A percentile compares a stretch with the other conserved stretches of the same genome.
Evolutionary conservation across 2,113 vertebrate genomes (phyloP).

Genomic region (Suricata suricatta): DNA sequence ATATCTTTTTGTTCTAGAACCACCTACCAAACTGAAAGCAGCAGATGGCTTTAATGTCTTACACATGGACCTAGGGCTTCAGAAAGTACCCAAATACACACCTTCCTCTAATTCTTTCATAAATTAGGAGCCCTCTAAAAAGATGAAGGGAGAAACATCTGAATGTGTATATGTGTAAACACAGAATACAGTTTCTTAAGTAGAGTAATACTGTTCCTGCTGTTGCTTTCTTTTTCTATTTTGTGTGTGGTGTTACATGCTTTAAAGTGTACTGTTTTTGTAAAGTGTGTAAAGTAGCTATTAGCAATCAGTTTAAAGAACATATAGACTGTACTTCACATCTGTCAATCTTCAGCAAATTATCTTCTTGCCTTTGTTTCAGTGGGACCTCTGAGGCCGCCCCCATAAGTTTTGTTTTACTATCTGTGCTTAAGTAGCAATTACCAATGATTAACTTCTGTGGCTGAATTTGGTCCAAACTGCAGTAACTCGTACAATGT

Average conservation of each 20-base stretch:
- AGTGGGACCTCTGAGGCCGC: slow-evolving; percentile 28
- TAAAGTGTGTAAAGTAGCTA: slow-evolving; percentile 74
- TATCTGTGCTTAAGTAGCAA: slow-evolving; percentile 27
- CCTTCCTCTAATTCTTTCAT: slow-evolving; percentile 41
- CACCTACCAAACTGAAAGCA: slow-evolving; percentile 29
- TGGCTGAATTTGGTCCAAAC: slow-evolving; percentile 46
- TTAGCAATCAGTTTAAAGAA: slow-evolving; percentile 68
- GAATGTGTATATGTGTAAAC: slow-evolving; percentile 70
- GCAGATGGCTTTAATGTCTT: slow-evolving; percentile 39
- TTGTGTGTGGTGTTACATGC: slow-evolving; percentile 70
- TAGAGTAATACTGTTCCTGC: slow-evolving; percentile 61
- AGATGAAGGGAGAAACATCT: slow-evolving; percentile 45
- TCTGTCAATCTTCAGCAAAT: slow-evolving; percentile 59
- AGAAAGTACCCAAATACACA: slow-evolving; percentile 17
- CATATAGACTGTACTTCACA: slow-evolving; percentile 46
- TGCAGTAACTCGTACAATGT: slow-evolving; percentile 38
- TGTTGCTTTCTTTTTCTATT: slow-evolving; percentile 63
- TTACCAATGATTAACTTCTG: slow-evolving; percentile 47
- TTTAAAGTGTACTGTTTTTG: slow-evolving; percentile 58
- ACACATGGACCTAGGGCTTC: not conserved
- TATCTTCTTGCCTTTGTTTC: slow-evolving; percentile 52
- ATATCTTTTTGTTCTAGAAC: slow-evolving; percentile 7
- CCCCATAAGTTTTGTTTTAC: slow-evolving; percentile 12
- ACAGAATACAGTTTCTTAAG: slow-evolving; percentile 61
- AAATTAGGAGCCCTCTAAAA: slow-evolving; percentile 33